These are phyloP conservation scores for Rhyzopertha dominica DNA, from an alignment of 1,140 invertebrate species.

Conservation along the genomic window DNA sequence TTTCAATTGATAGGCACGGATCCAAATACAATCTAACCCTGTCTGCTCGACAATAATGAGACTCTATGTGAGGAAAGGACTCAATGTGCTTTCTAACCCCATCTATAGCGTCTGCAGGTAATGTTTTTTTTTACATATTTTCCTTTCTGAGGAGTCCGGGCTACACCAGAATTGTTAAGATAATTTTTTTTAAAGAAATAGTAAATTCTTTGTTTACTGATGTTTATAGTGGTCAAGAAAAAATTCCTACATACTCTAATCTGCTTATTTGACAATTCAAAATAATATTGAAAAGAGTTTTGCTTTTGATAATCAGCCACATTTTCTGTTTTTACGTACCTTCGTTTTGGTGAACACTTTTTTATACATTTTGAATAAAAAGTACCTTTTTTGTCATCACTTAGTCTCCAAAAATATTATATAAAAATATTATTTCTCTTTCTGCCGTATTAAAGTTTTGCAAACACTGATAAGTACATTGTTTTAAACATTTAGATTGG, in stretches of 20 bases:
- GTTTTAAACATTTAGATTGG: no score
- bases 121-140: slow-evolving; percentile 12
- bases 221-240: not conserved
- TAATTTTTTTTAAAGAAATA: not conserved
- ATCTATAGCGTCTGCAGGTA: slow-evolving; percentile 12
- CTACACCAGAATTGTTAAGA: not conserved
- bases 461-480: no score
- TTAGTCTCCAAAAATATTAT: no score
- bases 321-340: no score
- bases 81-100: slow-evolving; percentile 19
- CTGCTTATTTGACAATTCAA: not conserved
- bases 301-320: not conserved
- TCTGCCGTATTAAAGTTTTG: no score
- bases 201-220: slow-evolving; percentile 6
- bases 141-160: not conserved
- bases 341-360: no score
- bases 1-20: slow-evolving; percentile 9
- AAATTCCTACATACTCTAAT: slow-evolving; percentile 3
- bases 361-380: no score
- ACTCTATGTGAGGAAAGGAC: slow-evolving; percentile 16
- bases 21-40: slow-evolving; percentile 16
- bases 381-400: no score
- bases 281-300: not conserved
- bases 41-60: slow-evolving; percentile 17
- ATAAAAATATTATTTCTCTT: no score